Percentiles rank a stretch among this genome's conserved stretches.
Conservation (phyloP, 1,140 invertebrate genomes). For the Dermatophagoides farinae region DNA sequence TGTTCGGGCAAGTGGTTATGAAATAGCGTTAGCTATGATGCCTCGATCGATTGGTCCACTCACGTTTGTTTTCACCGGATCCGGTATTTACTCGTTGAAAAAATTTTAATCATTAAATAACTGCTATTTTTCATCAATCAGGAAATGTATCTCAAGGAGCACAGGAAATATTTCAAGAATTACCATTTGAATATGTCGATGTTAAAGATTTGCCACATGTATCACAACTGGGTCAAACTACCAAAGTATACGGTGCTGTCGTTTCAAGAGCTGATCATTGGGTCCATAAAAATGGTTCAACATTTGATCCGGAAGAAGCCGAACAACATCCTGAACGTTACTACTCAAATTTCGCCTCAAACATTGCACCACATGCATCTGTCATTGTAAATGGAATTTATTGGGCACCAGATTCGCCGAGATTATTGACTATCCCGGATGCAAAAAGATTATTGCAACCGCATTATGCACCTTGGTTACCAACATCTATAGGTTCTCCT, state of each 20-base stretch:
- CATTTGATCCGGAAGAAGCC: constrained; percentile 76
- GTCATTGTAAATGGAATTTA: constrained; percentile 96
- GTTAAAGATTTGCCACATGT: constrained; percentile 84
- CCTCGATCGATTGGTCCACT: constrained; percentile 92
- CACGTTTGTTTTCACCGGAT: constrained; percentile 93
- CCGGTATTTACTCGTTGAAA: constrained; percentile 44
- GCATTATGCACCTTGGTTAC: constrained; percentile 73
- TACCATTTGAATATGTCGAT: constrained; percentile 92
- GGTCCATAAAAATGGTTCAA: constrained; percentile 61
- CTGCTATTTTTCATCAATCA: background rate
- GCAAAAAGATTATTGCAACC: constrained; percentile 79
- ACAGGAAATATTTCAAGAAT: constrained; percentile 91
- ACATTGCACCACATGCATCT: constrained; percentile 91
- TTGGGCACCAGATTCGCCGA: constrained; percentile 89
- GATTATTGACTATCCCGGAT: constrained; percentile 87
- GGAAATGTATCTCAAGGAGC: constrained; percentile 37
- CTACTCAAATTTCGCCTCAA: constrained; percentile 86
- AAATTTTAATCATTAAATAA: background rate
- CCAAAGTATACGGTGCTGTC: constrained; percentile 81
- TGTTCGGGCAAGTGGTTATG: constrained; percentile 89
- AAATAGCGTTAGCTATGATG: constrained; percentile 90
- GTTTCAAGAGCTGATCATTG: constrained; percentile 79
- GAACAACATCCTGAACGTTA: constrained; percentile 77
- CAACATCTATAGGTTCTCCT: constrained; percentile 46
- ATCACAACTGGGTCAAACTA: constrained; percentile 78